Conservation (phyloP, 23 tunicate species). For the Aplidium turbinatum region DNA sequence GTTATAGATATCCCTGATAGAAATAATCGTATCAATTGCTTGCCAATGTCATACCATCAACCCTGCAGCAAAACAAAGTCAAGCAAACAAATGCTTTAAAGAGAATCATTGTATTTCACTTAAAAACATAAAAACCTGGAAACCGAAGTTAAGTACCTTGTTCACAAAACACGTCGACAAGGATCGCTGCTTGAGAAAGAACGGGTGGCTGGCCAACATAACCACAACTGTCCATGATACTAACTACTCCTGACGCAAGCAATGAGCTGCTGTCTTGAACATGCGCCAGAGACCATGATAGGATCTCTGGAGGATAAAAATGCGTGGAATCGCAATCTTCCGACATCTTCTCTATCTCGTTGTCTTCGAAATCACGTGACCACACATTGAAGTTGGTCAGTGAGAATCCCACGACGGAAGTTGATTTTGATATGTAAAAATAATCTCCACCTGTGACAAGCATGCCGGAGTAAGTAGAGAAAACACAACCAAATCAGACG, state of each 20-base stretch:
- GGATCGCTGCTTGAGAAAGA: not conserved
- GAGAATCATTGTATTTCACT: no score
- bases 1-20: no score
- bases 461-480: no score
- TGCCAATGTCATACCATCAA: no score
- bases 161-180: not conserved
- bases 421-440: not conserved
- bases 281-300: constrained; percentile 29
- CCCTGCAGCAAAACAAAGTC: no score
- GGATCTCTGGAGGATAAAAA: constrained; percentile 33
- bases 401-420: not conserved
- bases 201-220: no score
- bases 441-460: constrained; percentile 11
- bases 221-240: not conserved
- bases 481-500: no score
- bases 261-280: not conserved
- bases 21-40: no score
- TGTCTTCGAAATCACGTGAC: not conserved
- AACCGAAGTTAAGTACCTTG: not conserved
- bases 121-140: no score
- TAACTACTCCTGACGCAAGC: constrained; percentile 4
- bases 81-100: no score
- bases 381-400: constrained; percentile 24
- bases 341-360: constrained; percentile 16
- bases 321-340: no score